phyloP scores from a whole-genome alignment of 2,797 vertebrate species.

The Ispidina lecontei region DNA sequence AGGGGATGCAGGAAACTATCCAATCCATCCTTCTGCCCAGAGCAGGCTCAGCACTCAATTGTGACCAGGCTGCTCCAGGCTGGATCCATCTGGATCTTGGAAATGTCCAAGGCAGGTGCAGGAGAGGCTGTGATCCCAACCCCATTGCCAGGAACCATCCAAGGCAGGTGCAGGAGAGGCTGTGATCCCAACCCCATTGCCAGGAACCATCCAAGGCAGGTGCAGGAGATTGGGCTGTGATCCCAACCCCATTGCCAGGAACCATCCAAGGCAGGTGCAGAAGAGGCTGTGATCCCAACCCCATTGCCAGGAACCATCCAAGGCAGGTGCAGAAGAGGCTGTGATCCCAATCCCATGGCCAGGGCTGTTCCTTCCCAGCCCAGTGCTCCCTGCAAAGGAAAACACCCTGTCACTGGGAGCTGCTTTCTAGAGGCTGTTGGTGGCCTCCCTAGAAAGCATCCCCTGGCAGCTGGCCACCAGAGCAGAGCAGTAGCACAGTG shows the following conservation, averaged over 20 bases:
- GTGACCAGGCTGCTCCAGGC: not conserved
- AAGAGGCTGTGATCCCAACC: too few relatives aligned
- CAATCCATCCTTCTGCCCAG: not conserved
- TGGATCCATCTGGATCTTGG: not conserved
- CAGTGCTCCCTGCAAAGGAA: not conserved
- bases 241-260: too few relatives aligned
- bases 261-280: too few relatives aligned
- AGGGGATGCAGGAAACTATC: not conserved
- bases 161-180: too few relatives aligned
- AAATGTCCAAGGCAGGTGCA: not conserved
- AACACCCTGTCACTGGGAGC: not conserved
- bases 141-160: not conserved
- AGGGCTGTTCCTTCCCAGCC: not conserved
- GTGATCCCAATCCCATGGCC: too few relatives aligned
- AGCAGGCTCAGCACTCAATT: not conserved
- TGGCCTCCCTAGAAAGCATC: not conserved
- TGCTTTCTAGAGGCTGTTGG: not conserved
- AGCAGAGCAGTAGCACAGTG: not conserved
- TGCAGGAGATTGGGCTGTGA: too few relatives aligned
- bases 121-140: accelerated
- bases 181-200: too few relatives aligned
- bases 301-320: too few relatives aligned
- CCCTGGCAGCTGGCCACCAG: not conserved
- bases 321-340: too few relatives aligned
- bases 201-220: too few relatives aligned